Conservation (phyloP, 2,888 invertebrate genomes). For the Andrena dorsata region DNA sequence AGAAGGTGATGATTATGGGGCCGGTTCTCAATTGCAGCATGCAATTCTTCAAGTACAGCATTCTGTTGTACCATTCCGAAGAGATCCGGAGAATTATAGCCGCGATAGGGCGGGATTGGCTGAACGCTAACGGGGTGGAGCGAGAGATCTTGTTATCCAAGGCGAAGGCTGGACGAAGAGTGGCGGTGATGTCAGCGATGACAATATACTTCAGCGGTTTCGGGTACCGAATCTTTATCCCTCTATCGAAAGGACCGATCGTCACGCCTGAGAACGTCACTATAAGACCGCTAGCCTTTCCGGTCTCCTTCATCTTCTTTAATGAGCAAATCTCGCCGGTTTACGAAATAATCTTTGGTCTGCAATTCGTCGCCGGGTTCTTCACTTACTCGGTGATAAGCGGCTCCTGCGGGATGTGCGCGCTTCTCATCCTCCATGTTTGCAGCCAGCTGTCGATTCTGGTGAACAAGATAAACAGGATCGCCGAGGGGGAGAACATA, state of each 20-base stretch:
- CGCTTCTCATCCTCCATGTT: slow-evolving; percentile 72
- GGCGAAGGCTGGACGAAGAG: slow-evolving; percentile 70
- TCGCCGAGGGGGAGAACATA: not conserved
- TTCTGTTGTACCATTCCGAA: slow-evolving; percentile 3
- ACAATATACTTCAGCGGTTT: slow-evolving; percentile 73
- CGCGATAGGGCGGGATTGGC: slow-evolving; percentile 69
- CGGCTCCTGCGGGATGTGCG: slow-evolving; percentile 71
- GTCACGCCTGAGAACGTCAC: slow-evolving; percentile 64
- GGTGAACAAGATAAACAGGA: slow-evolving; percentile 13
- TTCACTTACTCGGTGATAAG: slow-evolving; percentile 66
- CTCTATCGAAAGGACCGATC: slow-evolving; percentile 60
- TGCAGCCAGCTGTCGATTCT: slow-evolving; percentile 67
- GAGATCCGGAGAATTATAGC: slow-evolving; percentile 45
- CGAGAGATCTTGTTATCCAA: slow-evolving; percentile 72
- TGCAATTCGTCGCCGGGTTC: slow-evolving; percentile 71
- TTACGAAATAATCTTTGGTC: slow-evolving; percentile 72
- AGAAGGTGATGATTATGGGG: slow-evolving; percentile 68
- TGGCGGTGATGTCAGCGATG: slow-evolving; percentile 65
- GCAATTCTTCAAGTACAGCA: slow-evolving; percentile 47
- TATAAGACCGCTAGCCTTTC: slow-evolving; percentile 67
- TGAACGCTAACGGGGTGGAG: slow-evolving; percentile 39
- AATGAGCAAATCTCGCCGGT: slow-evolving; percentile 65
- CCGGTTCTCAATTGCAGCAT: slow-evolving; percentile 63
- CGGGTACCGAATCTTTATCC: slow-evolving; percentile 71
- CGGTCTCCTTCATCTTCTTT: slow-evolving; percentile 71